Conservation (phyloP, 1,140 invertebrate species). For the Micrasema minimum region DNA sequence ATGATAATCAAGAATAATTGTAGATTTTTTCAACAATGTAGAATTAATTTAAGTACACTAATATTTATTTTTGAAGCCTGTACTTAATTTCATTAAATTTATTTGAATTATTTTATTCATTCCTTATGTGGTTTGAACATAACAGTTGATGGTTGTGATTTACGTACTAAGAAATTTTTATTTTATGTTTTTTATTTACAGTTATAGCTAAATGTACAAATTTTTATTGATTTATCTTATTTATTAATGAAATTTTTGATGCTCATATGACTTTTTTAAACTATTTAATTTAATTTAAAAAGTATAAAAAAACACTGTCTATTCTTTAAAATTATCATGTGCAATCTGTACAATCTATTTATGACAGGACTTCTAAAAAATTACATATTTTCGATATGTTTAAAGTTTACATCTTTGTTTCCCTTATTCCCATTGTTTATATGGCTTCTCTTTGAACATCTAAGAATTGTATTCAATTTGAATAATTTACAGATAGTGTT, state of each 20-base stretch:
- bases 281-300: too few species aligned
- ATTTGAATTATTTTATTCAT: background rate
- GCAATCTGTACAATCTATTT: too few species aligned
- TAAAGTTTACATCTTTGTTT: too few species aligned
- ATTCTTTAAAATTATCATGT: too few species aligned
- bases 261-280: too few species aligned
- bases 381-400: too few species aligned
- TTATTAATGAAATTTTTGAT: too few species aligned
- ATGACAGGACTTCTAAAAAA: too few species aligned
- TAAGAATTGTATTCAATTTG: too few species aligned
- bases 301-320: too few species aligned
- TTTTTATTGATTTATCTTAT: too few species aligned
- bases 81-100: slow-evolving; percentile 2
- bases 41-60: background rate
- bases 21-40: slow-evolving; percentile 38
- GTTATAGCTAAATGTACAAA: too few species aligned
- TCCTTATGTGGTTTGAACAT: slow-evolving; percentile 24
- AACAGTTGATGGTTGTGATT: slow-evolving; percentile 47
- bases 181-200: background rate
- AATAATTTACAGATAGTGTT: slow-evolving; percentile 5
- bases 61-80: background rate
- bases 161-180: slow-evolving; percentile 18
- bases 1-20: slow-evolving; percentile 9
- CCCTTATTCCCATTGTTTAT: background rate
- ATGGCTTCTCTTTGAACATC: background rate